phyloP scores from a whole-genome alignment of 2,113 vertebrate genomes.

The Xiphophorus maculatus region DNA sequence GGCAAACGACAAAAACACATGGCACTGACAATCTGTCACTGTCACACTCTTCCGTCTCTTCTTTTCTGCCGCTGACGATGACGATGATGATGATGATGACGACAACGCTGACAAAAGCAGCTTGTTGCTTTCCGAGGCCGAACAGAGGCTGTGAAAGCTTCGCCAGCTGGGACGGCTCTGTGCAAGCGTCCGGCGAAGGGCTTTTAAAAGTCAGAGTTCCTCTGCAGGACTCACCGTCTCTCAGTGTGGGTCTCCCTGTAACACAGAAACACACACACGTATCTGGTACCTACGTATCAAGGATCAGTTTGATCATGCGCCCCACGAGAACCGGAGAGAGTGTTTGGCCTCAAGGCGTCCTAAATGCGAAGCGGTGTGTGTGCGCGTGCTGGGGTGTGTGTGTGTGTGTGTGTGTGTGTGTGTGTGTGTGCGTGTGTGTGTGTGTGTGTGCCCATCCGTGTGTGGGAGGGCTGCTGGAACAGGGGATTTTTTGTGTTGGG shows the following conservation, averaged over 20 bases:
- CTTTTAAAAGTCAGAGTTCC: conserved; percentile 35
- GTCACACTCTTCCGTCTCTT: conserved; percentile 4
- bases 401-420: too few relatives aligned
- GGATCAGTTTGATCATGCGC: conserved; percentile 67
- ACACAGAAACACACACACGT: conserved; percentile 18
- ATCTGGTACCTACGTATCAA: conserved; percentile 68
- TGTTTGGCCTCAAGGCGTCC: conserved; percentile 66
- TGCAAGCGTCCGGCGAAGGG: neutral
- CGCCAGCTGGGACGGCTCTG: conserved; percentile 5
- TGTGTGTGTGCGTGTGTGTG: too few relatives aligned
- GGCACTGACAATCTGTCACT: conserved; percentile 17
- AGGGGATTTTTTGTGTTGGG: conserved; percentile 84
- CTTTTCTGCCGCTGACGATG: conserved; percentile 5
- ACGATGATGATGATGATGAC: neutral
- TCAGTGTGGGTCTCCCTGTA: neutral
- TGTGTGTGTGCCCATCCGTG: conserved; percentile 48
- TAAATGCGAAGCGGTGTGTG: conserved; percentile 61
- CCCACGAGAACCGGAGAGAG: conserved; percentile 65
- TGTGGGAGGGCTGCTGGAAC: conserved; percentile 79
- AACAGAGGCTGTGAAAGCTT: conserved; percentile 28
- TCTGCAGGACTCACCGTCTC: neutral
- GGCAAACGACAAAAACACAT: conserved; percentile 51
- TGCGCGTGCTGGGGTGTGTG: neutral
- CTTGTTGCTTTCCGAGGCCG: conserved; percentile 18
- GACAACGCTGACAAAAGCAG: conserved; percentile 28